Base-by-base conservation (phyloP, 1,140 invertebrate species). In the Orius insidiosus region DNA sequence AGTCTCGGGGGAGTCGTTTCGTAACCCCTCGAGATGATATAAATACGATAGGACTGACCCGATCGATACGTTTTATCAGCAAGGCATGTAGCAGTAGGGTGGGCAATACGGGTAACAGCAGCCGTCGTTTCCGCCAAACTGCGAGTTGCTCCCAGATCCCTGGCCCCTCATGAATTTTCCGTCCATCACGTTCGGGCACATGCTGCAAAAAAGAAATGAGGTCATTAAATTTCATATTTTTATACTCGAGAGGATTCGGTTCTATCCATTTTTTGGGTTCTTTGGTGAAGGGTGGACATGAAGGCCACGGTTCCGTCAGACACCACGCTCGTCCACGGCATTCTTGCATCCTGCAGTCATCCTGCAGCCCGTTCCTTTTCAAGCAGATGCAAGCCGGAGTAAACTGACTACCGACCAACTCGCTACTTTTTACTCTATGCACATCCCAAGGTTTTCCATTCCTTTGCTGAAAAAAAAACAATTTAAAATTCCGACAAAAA, bases 291-390 rank as follows among this genome's bases (percentile, higher is more conserved):
- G 75, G 74, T 13, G 64, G 63, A 56, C 79, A 83, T 10, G 70
- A 60, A 0, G 79, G 78, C 48, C 72, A 71, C 1, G 78, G 69
- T 53, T 74, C 65, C 9, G 69, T 72, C 56, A 78, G 60, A 53
- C 78, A 81, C 18, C 70, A 66, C 0, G 76, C 74, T 42, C 71
- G 60, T 18, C 77, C 78, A 48, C 72, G 71, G 54, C 78, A 81
- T 44, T 75, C 68, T 15, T 65, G 70, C 24, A 78, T 63, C 19
- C 71, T 69, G 53, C 79, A 83, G 47, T 77, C 71, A 54, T 81
- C 77, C 59, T 83, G 78, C 2, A 83, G 60, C 1, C 79, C 79
- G 60, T 82, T 80, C 10, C 75, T 68, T 53, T 72, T 77, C 35
- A 78, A 72, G 54, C 79, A 83, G 48, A 78, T 71, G 52, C 79